A percentile compares a stretch with the other conserved stretches of the same genome.
Conservation (phyloP, 1,140 invertebrate species). For the Meloidogyne exigua region DNA sequence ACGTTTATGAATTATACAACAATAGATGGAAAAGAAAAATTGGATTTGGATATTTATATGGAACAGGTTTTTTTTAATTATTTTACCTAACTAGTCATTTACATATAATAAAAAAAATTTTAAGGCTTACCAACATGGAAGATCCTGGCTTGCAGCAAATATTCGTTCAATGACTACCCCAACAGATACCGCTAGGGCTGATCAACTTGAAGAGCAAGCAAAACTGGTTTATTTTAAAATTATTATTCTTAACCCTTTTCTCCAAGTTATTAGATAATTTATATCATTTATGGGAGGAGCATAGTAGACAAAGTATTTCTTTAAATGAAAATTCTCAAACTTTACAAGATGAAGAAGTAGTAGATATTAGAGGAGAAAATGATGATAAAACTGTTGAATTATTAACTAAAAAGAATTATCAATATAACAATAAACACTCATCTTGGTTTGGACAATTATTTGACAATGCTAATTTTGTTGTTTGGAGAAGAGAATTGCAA, state of each 20-base stretch:
- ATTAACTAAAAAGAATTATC: background rate
- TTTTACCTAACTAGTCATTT: too few relatives aligned
- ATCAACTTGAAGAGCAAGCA: conserved; percentile 82
- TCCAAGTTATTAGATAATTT: conserved; percentile 78
- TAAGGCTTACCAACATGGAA: conserved; percentile 60
- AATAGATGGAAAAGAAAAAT: conserved; percentile 53
- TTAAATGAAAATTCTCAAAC: background rate
- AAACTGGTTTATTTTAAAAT: conserved; percentile 69
- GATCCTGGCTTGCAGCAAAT: conserved; percentile 66
- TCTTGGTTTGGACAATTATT: conserved; percentile 74
- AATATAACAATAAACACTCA: background rate
- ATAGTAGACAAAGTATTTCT: conserved; percentile 49
- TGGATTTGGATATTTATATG: conserved; percentile 59
- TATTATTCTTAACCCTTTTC: conserved; percentile 6
- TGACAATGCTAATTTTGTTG: conserved; percentile 69
- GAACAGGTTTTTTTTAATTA: conserved; percentile 59
- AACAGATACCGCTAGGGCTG: conserved; percentile 77
- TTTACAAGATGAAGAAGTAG: background rate
- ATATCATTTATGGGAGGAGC: conserved; percentile 82
- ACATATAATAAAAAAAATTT: too few relatives aligned
- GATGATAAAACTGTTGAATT: background rate
- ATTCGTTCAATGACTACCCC: conserved; percentile 77
- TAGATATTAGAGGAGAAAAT: background rate
- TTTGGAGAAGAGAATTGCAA: conserved; percentile 69
- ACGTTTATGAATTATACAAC: conserved; percentile 60